phyloP scores from a whole-genome alignment of 2,113 vertebrate species.

The Zapus hudsonius region DNA sequence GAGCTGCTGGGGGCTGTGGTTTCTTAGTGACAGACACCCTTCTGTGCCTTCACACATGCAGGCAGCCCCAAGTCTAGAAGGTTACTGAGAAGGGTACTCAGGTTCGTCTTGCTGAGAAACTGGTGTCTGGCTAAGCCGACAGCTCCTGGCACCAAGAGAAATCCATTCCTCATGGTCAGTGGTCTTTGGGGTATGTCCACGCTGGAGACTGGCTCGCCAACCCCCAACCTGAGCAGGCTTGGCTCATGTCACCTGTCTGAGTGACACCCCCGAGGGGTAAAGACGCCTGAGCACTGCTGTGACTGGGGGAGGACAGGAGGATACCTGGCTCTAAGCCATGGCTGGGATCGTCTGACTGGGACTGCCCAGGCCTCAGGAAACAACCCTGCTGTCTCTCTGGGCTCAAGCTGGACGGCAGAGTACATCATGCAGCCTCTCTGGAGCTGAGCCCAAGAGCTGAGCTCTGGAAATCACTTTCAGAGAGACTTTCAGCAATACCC shows the following conservation, averaged over 20 bases:
- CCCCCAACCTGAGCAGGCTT: background rate
- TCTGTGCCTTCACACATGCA: background rate
- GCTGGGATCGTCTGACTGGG: background rate
- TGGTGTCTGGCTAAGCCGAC: background rate
- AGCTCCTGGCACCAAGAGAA: background rate
- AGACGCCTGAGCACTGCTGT: too few relatives aligned
- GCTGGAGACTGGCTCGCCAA: background rate
- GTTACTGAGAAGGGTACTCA: background rate
- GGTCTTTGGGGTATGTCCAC: background rate
- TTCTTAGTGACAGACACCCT: background rate
- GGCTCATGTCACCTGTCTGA: background rate
- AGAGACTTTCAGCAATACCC: background rate
- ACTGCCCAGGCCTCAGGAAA: background rate
- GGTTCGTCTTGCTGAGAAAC: background rate
- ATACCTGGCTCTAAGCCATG: background rate
- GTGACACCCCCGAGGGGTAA: too few relatives aligned
- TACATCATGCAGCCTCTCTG: background rate
- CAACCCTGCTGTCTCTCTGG: fast-evolving
- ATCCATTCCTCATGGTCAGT: background rate
- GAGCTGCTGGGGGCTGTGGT: background rate
- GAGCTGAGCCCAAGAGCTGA: conserved; percentile 4
- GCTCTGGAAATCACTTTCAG: background rate
- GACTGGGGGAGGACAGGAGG: too few relatives aligned
- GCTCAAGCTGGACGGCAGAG: background rate
- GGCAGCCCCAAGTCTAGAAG: background rate